A percentile compares a stretch with the other conserved stretches of the same genome.
These are phyloP conservation scores for Brachypalpus laphriformis DNA, from an alignment of 2,888 invertebrate genomes.

Conservation along the genomic window DNA sequence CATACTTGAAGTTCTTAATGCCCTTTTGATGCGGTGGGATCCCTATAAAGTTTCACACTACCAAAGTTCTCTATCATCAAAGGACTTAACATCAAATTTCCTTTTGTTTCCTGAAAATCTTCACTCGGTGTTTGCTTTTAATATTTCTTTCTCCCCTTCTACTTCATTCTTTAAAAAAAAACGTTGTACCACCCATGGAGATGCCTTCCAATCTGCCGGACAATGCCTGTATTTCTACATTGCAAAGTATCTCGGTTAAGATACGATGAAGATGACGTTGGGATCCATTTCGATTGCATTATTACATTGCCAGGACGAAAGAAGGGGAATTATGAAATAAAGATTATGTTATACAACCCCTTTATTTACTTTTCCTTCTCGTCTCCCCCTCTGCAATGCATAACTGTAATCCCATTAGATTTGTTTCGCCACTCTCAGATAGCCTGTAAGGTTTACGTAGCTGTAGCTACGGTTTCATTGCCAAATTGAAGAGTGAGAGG, in stretches of 20 bases:
- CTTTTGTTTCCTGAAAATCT: not conserved
- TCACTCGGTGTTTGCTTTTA: not conserved
- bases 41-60: not conserved
- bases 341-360: slow-evolving; percentile 17
- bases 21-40: not conserved
- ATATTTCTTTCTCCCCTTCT: not conserved
- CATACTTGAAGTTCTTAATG: not conserved
- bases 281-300: slow-evolving; percentile 18
- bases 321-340: slow-evolving; percentile 30
- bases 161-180: not conserved
- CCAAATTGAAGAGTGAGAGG: not conserved
- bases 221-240: not conserved
- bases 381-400: not conserved
- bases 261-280: not conserved
- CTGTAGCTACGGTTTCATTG: not conserved
- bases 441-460: not conserved
- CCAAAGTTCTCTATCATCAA: not conserved
- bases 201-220: not conserved
- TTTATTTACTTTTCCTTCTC: slow-evolving; percentile 16
- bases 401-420: slow-evolving; percentile 1
- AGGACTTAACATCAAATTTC: not conserved
- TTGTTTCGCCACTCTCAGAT: not conserved
- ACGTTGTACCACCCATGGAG: not conserved
- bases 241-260: not conserved
- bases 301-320: not conserved